Evolutionary conservation across 2,888 invertebrate species (phyloP), one percentile per base, ranked within the genome.

Genomic region (Leptinotarsa juncta): DNA sequence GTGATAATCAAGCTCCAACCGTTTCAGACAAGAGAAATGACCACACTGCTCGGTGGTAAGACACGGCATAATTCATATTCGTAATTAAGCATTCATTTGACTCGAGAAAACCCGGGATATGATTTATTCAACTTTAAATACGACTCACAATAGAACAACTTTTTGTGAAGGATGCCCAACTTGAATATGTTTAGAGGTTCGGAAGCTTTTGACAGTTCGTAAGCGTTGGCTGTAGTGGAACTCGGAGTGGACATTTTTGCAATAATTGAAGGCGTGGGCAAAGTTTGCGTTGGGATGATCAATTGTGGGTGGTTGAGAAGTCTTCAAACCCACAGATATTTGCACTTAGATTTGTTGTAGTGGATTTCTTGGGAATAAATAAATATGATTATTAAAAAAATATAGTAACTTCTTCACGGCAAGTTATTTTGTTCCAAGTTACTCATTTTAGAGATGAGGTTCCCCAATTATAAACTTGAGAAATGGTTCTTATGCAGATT

Each of bases 21-120:
- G 42, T 50, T 50, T 18, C 48, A 57, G 68, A n/a, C 53, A 65
- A 51, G 65, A 42, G 42, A 48, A 16, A 48, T 73, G 72, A 73
- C 72, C 69, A 65, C 15, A 32, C 65, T 49, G 53, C 48, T 50
- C 65, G 26, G 20, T 48, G 48, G 42, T 26, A 68, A 70, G 32
- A 50, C 71, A 71, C 60, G 62, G 71, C 67, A 71, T 73, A 71
- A 69, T 73, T 76, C 71, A 66, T 55, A 66, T 42, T 67, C 51
- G 51, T 66, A 73, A 76, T 76, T 76, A 74, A 77, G 65, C 62
- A 74, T 74, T 72, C 70, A 77, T 77, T 77, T 72, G 77, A 77
- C 72, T 77, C 50, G 72, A 70, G 73, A 77, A 67, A 55, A 72
- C 74, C 68, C 50, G 60, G 12, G 10, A 53, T 32, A 70, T 77